A percentile compares a stretch with the other conserved stretches of the same genome.
phyloP scores from a whole-genome alignment of 2,888 invertebrate species.

The Biston betularia region DNA sequence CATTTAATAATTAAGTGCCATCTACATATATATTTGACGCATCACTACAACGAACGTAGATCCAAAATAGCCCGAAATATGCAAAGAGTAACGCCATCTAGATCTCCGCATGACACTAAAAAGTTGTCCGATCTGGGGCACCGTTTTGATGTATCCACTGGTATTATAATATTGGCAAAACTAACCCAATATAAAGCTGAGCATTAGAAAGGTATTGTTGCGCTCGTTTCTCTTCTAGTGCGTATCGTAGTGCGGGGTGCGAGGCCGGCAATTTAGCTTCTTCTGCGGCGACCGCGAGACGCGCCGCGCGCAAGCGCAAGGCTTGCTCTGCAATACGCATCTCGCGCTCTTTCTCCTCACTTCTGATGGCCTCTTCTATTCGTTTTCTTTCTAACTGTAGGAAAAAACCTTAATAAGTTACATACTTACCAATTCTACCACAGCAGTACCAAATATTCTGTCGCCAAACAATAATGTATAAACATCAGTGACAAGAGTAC shows the following conservation, averaged over 20 bases:
- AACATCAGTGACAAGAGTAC: no score
- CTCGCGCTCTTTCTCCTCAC: conserved; percentile 59
- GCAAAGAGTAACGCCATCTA: no score
- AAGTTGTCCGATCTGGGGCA: no score
- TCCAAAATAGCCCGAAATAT: no score
- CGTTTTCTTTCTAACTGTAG: conserved; percentile 72
- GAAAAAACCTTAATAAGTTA: neutral
- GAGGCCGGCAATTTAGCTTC: conserved; percentile 60
- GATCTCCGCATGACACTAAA: no score
- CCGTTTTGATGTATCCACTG: no score
- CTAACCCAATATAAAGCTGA: conserved; percentile 20
- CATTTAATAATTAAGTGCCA: no score
- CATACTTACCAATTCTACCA: no score
- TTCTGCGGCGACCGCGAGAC: conserved; percentile 65
- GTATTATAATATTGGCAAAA: neutral
- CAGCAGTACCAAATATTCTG: no score
- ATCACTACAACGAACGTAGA: no score
- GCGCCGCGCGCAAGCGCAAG: conserved; percentile 67
- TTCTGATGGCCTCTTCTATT: conserved; percentile 63
- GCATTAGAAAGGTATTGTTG: conserved; percentile 54
- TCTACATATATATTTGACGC: no score
- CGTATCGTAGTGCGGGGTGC: conserved; percentile 65
- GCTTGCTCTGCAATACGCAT: conserved; percentile 59
- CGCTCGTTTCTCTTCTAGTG: conserved; percentile 60
- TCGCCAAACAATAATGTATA: no score